Evolutionary conservation across 2,888 invertebrate genomes (phyloP).

Genomic region (Ichneumoninae sp.): DNA sequence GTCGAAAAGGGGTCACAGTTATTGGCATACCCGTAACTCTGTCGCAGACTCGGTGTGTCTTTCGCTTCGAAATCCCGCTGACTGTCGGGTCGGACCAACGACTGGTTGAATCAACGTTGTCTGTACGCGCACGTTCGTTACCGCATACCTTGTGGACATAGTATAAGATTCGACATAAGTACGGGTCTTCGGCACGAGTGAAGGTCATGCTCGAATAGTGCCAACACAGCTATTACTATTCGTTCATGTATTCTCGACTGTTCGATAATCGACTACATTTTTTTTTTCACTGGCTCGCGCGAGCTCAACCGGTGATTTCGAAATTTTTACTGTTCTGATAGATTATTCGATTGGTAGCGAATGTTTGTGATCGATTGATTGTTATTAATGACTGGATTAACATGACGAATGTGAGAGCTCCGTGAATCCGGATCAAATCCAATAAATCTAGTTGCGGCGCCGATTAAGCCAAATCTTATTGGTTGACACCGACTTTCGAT

Average conservation of each 20-base stretch:
- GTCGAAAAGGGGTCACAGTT: not conserved
- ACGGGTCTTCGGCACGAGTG: not conserved
- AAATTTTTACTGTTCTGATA: not conserved
- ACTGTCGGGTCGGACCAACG: not conserved
- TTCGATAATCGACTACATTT: not conserved
- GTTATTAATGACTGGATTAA: not conserved
- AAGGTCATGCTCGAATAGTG: constrained; percentile 23
- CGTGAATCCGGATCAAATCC: not conserved
- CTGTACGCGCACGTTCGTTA: not conserved
- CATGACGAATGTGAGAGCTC: not conserved
- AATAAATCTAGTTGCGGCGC: not conserved
- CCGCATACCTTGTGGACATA: not conserved
- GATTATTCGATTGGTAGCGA: not conserved
- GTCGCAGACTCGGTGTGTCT: not conserved
- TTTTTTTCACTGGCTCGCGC: not conserved
- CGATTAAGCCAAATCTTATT: constrained; percentile 9
- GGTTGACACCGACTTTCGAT: not conserved
- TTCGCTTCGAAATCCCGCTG: not conserved
- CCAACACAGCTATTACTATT: constrained; percentile 12
- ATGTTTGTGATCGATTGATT: not conserved
- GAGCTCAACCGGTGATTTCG: not conserved
- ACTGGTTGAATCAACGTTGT: not conserved
- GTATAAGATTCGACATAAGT: not conserved
- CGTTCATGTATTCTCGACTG: constrained; percentile 10
- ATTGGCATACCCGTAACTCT: not conserved